Conservation (phyloP, 1,140 invertebrate genomes). For the Portunus trituberculatus region DNA sequence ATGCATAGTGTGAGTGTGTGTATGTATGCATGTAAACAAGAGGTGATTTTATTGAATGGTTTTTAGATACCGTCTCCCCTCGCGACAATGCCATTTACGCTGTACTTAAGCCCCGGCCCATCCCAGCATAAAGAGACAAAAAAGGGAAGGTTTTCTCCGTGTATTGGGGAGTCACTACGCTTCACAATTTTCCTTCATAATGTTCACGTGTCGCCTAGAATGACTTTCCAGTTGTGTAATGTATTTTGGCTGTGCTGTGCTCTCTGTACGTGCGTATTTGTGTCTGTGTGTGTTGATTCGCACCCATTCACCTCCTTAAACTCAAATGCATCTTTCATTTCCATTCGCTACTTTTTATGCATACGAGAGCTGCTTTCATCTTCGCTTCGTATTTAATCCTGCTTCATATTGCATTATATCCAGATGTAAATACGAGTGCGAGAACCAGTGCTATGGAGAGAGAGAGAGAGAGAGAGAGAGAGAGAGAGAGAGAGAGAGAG, state of each 20-base stretch:
- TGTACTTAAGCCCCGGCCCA: neutral
- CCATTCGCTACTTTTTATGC: too few relatives aligned
- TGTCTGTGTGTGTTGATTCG: too few relatives aligned
- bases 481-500: too few relatives aligned
- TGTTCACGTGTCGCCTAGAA: neutral
- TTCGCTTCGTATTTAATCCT: too few relatives aligned
- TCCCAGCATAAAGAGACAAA: neutral
- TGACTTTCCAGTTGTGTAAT: neutral
- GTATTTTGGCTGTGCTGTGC: neutral
- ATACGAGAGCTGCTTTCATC: too few relatives aligned
- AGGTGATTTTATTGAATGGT: neutral
- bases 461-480: too few relatives aligned
- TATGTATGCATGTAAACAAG: neutral
- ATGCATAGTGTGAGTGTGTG: neutral
- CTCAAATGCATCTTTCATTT: too few relatives aligned
- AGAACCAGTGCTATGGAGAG: too few relatives aligned
- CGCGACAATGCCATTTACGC: neutral
- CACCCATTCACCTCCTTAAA: too few relatives aligned
- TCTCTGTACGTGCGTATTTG: too few relatives aligned
- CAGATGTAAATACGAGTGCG: too few relatives aligned
- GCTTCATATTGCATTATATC: too few relatives aligned
- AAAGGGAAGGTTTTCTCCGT: neutral
- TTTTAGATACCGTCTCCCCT: neutral
- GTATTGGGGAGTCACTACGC: neutral
- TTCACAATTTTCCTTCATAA: neutral